Percentiles rank a stretch among this genome's conserved stretches.
phyloP scores from a whole-genome alignment of 2,797 vertebrate genomes.

The Microcaecilia unicolor region DNA sequence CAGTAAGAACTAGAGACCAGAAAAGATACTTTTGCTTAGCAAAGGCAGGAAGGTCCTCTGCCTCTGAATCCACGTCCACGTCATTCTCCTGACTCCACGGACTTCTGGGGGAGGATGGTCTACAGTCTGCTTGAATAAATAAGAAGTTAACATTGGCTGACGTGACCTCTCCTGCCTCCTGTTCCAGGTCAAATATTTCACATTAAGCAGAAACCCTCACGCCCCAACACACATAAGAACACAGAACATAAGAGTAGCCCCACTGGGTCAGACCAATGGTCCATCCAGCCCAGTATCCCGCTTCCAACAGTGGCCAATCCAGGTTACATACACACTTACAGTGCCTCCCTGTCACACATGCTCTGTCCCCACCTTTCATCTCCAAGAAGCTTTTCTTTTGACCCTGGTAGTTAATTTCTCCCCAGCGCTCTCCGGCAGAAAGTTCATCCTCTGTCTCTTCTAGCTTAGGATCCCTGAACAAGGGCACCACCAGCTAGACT shows the following conservation, averaged over 20 bases:
- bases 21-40: background rate
- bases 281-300: no score
- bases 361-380: background rate
- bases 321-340: no score
- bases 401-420: background rate
- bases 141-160: background rate
- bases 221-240: no score
- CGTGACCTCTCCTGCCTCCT: no score
- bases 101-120: background rate
- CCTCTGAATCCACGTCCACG: background rate
- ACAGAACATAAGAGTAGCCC: no score
- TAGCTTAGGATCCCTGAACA: background rate
- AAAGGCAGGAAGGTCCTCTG: background rate
- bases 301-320: no score
- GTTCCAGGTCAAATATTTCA: no score
- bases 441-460: background rate
- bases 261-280: no score
- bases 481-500: background rate
- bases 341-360: no score
- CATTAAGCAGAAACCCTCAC: no score
- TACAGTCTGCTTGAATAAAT: background rate
- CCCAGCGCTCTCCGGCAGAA: background rate
- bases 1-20: background rate
- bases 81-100: background rate
- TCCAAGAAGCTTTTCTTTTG: background rate